These are phyloP conservation scores for Palloptera scutellata DNA, from an alignment of 2,888 invertebrate genomes.

Conservation along the genomic window DNA sequence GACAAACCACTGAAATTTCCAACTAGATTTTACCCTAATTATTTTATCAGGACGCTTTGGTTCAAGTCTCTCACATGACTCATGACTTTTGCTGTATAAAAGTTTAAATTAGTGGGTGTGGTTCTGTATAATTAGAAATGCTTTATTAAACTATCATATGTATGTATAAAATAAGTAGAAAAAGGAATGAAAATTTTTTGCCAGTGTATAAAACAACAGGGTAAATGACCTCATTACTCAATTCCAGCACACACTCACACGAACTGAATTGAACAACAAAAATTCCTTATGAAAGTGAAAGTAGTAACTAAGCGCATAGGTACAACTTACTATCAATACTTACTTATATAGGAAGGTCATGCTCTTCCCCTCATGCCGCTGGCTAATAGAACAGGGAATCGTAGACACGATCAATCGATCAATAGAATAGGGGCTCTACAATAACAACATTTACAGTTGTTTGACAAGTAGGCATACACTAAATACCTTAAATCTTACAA, in stretches of 20 bases:
- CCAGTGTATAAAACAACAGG: conserved; percentile 40
- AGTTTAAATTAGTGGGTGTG: no score
- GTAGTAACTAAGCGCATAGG: conserved; percentile 1
- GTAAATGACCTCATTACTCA: conserved; percentile 54
- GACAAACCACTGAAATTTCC: no score
- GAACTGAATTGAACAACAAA: conserved; percentile 6
- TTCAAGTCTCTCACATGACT: no score
- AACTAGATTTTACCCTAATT: no score
- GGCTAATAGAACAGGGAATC: no score
- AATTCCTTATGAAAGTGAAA: neutral
- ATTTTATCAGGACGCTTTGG: no score
- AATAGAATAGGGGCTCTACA: neutral
- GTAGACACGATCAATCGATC: no score
- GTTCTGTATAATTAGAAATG: no score
- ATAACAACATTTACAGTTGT: conserved; percentile 44
- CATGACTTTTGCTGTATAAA: no score
- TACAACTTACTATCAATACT: neutral
- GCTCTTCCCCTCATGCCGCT: neutral
- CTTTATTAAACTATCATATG: no score
- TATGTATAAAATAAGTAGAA: no score
- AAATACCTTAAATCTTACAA: neutral
- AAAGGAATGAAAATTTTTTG: no score
- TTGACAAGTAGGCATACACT: conserved; percentile 39
- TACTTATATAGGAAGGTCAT: neutral
- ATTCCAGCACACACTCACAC: neutral